phyloP scores from a whole-genome alignment of 2,797 vertebrate genomes.

The Sardinella longiceps region DNA sequence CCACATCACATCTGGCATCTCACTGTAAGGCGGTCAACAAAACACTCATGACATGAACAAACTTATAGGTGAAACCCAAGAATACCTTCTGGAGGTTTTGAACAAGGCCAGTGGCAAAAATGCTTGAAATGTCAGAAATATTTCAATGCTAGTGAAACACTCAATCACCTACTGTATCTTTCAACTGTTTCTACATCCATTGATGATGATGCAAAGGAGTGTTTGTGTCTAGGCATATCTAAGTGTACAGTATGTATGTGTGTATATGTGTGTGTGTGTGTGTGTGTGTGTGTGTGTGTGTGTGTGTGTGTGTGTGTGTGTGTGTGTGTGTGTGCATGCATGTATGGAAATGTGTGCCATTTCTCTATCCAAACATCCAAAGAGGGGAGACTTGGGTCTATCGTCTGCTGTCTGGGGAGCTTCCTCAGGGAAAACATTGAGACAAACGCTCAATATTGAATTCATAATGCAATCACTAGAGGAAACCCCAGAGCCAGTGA shows the following conservation, averaged over 20 bases:
- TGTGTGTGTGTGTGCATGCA: not conserved
- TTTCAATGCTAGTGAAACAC: not conserved
- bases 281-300: not conserved
- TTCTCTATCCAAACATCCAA: not conserved
- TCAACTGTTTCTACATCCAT: not conserved
- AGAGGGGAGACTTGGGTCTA: not conserved
- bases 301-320: not conserved
- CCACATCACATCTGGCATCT: too few relatives aligned
- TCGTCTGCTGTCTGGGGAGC: not conserved
- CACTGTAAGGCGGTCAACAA: not conserved
- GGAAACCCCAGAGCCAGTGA: conserved; percentile 30
- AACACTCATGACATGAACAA: not conserved
- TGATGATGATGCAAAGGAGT: not conserved
- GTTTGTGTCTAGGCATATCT: not conserved
- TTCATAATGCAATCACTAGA: conserved; percentile 66
- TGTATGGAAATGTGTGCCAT: not conserved
- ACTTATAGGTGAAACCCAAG: not conserved
- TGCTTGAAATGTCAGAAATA: not conserved
- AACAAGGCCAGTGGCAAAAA: not conserved
- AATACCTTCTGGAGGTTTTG: not conserved
- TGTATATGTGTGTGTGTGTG: not conserved
- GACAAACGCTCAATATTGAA: conserved; percentile 41
- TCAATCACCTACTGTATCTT: not conserved
- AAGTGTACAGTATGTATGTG: not conserved
- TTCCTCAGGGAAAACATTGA: not conserved